phyloP scores from a whole-genome alignment of 2,113 vertebrate species.

The Caloenas nicobarica region DNA sequence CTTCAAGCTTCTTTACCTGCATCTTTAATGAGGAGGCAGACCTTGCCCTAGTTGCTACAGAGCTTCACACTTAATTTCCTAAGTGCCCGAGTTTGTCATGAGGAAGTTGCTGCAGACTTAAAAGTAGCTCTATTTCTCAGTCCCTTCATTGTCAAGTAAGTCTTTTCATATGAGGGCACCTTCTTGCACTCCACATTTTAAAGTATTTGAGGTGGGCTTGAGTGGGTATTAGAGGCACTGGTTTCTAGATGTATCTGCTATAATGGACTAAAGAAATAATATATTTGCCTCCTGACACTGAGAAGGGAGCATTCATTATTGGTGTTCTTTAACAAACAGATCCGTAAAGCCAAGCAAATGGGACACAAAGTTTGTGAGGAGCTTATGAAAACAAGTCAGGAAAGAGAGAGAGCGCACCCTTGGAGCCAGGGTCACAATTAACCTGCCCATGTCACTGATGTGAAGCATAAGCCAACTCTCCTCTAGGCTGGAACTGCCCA shows the following conservation, averaged over 20 bases:
- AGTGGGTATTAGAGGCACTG: neutral
- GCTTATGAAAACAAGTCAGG: neutral
- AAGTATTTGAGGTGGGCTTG: neutral
- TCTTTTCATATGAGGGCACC: neutral
- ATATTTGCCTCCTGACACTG: neutral
- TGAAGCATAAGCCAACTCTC: neutral
- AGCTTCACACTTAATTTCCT: constrained; percentile 4
- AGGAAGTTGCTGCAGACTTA: neutral
- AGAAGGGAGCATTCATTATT: neutral
- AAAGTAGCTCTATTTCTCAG: neutral
- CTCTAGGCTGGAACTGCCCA: neutral
- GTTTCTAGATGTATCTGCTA: neutral
- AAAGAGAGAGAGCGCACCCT: neutral
- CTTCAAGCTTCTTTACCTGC: constrained; percentile 24
- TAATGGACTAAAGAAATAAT: neutral
- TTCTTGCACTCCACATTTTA: neutral
- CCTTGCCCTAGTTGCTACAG: neutral
- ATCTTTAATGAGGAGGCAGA: constrained; percentile 30
- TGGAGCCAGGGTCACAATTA: neutral
- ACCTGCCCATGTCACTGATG: neutral
- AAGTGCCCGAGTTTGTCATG: neutral
- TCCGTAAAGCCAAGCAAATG: neutral
- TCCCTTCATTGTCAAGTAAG: neutral
- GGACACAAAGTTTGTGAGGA: neutral
- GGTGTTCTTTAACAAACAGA: neutral